Evolutionary conservation across 2,797 vertebrate genomes (phyloP), one percentile per base, ranked within the genome.

Genomic region (Schizothorax lantsangensis): DNA sequence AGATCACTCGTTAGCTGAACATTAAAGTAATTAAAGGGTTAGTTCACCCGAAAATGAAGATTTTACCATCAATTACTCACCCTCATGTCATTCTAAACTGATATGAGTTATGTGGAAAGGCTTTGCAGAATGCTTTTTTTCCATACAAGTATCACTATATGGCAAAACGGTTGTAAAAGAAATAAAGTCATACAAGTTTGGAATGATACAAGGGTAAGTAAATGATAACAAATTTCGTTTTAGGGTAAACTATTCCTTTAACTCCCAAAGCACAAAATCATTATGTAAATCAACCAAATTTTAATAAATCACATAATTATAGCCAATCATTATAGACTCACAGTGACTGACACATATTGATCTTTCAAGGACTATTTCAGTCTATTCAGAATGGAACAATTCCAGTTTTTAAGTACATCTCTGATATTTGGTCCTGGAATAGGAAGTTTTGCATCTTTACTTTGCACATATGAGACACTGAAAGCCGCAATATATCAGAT

Each of bases 1-100:
- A 95, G 91, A 94, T 93, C 92, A 95, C 92, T 94, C 90, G 91
- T 96, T 96, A 96, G 94, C 94, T 85, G 72, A 77, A 74, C 54
- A 77, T 84, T 47, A 52, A 79, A 79, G 83, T n/a, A 10, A 64
- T 38, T 80, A 36, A 84, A 78, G 72, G 7, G 52, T 33, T 45
- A 57, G 75, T 59, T 80, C 26, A 47, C 66, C 36, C 26, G 9
- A 33, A 71, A 57, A 79, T 78, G 33, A 57, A 68, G 17, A 57
- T 72, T 72, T 2, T 52, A 66, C 23, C n/a, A 23, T 73, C 36
- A 14, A 40, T 79, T 38, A 26, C 23, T 40, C 14, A 19, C 6
- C 36, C 77, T 14, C 77, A 6, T 59, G 36, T 36, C 52, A 1
- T 40, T 79, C 36, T 23, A 79, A 59, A 79, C 36, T n/a, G 57